phyloP scores from a whole-genome alignment of 2,888 invertebrate genomes.

The Monoplex corrugatus region DNA sequence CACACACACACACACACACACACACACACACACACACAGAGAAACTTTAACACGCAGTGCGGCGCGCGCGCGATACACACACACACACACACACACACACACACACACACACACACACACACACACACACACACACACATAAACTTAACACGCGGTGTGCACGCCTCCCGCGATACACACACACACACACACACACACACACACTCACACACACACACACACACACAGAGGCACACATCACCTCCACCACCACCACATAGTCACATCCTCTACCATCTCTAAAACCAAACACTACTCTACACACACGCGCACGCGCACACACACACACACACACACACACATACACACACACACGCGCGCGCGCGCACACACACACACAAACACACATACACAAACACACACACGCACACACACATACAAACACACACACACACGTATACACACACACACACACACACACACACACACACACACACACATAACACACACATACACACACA shows the following conservation, averaged over 20 bases:
- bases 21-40: not conserved
- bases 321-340: too few relatives aligned
- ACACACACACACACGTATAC: not conserved
- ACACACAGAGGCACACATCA: not conserved
- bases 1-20: constrained; percentile 28
- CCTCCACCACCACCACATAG: too few relatives aligned
- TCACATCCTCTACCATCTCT: not conserved
- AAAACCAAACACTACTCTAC: too few relatives aligned
- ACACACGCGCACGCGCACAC: too few relatives aligned
- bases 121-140: constrained; percentile 6
- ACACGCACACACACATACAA: constrained; percentile 18
- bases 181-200: constrained; percentile 15
- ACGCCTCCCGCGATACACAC: not conserved
- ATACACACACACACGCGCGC: too few relatives aligned
- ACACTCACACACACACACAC: not conserved
- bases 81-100: not conserved
- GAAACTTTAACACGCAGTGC: not conserved
- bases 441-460: constrained; percentile 20
- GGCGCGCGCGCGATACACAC: not conserved
- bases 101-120: not conserved
- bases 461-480: constrained; percentile 17
- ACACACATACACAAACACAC: not conserved
- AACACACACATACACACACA: too few relatives aligned
- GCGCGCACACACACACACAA: not conserved
- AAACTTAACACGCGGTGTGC: not conserved